Evolutionary conservation across 1,140 invertebrate species (phyloP), one percentile per base, ranked within the genome.

Genomic region (Sweltsa coloradensis): DNA sequence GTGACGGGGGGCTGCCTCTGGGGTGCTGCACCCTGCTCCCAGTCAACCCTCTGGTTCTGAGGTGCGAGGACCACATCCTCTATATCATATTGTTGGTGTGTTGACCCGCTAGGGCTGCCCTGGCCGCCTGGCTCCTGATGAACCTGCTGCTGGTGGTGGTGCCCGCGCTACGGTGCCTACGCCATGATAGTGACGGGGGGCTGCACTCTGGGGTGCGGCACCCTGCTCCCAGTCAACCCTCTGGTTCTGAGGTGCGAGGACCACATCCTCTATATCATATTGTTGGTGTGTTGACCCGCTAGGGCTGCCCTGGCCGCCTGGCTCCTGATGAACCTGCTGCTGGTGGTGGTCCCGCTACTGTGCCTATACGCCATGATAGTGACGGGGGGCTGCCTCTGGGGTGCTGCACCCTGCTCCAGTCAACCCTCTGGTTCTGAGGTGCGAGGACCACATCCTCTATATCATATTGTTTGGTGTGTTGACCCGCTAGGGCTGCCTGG

Each of bases 331-430:
- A 94, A 95, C 67, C 69, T 96, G 5, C 69, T 97, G 51, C 70
- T 96, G 26, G 77, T 90, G 48, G 86, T 93, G 21, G 89, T 96
- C 1, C 89, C 92, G n/a, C n/a, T n/a, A n/a, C n/a, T n/a, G n/a
- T n/a, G n/a, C n/a, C n/a, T n/a, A n/a, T n/a, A n/a, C n/a, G n/a
- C n/a, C n/a, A n/a, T n/a, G n/a, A n/a, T n/a, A n/a, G n/a, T n/a
- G n/a, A n/a, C n/a, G n/a, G n/a, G n/a, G 62, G 73, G 0, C 72
- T 87, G 14, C 71, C 92, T 59, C 67, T 94, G 9, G 65, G 77
- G 5, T 97, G 95, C 67, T 85, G 84, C 64, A 74, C 77, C 4
- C 75, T 93, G 21, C 59, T 95, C 39, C 93, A 93, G 0, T 68
- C 76, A 43, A 79, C 76, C 16, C 86, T n/a, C n/a, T n/a, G n/a